These are phyloP conservation scores for Alcis repandata DNA, from an alignment of 2,888 invertebrate genomes.

Conservation along the genomic window DNA sequence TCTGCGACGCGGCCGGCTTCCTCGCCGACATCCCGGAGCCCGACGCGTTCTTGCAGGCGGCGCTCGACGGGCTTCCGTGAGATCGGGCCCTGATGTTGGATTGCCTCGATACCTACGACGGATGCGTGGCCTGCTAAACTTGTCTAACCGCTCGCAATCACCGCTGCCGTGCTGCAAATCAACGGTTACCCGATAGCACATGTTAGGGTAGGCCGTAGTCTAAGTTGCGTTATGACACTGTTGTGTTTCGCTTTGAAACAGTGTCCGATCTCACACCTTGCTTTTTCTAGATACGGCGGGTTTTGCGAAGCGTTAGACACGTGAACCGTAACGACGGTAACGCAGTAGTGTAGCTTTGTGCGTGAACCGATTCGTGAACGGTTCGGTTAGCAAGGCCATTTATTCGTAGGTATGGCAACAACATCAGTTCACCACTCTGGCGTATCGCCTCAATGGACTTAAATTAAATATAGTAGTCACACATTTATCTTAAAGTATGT, in stretches of 20 bases:
- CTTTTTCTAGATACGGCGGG: conserved; percentile 7
- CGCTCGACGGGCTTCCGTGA: conserved; percentile 76
- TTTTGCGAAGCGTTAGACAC: conserved; percentile 24
- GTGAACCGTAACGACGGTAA: conserved; percentile 27
- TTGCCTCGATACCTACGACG: conserved; percentile 67
- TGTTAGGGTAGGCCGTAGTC: background rate
- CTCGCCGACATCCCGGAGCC: conserved; percentile 89
- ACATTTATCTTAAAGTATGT: conserved; percentile 26
- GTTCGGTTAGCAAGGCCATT: conserved; percentile 36
- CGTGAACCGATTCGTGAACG: conserved; percentile 32
- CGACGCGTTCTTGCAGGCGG: conserved; percentile 75
- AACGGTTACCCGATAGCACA: background rate
- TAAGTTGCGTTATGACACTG: background rate
- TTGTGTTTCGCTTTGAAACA: background rate
- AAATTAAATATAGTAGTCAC: conserved; percentile 34
- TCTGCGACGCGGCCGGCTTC: conserved; percentile 96
- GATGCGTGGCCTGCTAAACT: conserved; percentile 66
- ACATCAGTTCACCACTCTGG: conserved; percentile 38
- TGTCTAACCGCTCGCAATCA: background rate
- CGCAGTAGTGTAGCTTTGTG: conserved; percentile 34
- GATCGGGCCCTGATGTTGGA: conserved; percentile 61
- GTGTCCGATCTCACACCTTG: conserved; percentile 1
- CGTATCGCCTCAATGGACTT: conserved; percentile 29
- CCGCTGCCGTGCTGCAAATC: background rate
- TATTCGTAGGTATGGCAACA: conserved; percentile 42